phyloP scores from a whole-genome alignment of 2,888 invertebrate species.

The Andricus curvator region DNA sequence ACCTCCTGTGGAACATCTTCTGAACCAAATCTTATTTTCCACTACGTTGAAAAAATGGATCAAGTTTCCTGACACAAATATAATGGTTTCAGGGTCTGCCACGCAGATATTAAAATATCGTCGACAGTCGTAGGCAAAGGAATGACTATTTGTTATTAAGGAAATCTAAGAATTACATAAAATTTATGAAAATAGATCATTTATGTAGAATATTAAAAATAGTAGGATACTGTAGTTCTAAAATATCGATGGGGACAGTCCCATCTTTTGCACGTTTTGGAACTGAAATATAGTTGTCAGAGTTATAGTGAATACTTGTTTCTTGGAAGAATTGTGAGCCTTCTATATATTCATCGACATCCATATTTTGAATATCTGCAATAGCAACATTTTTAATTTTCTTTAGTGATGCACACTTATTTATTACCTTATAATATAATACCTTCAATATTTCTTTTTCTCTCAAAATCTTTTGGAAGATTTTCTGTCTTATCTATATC shows the following conservation, averaged over 20 bases:
- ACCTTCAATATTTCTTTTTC: neutral
- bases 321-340: conserved; percentile 58
- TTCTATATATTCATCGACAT: conserved; percentile 47
- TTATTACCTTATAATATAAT: neutral
- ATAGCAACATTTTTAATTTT: conserved; percentile 38
- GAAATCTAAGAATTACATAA: neutral
- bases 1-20: conserved; percentile 87
- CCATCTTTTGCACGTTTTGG: conserved; percentile 80
- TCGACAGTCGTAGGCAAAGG: conserved; percentile 92
- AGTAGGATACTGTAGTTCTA: conserved; percentile 85
- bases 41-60: conserved; percentile 87
- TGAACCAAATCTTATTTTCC: conserved; percentile 84
- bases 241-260: conserved; percentile 81
- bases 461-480: conserved; percentile 42
- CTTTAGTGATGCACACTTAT: neutral
- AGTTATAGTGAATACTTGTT: conserved; percentile 67
- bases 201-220: neutral
- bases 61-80: conserved; percentile 91
- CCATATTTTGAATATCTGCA: conserved; percentile 29
- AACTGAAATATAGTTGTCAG: conserved; percentile 81
- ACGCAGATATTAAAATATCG: conserved; percentile 89
- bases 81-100: conserved; percentile 86
- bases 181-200: neutral
- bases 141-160: conserved; percentile 81
- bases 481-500: conserved; percentile 46